These are phyloP conservation scores for Plagodis dolabraria DNA, from an alignment of 2,888 invertebrate species.

Conservation along the genomic window DNA sequence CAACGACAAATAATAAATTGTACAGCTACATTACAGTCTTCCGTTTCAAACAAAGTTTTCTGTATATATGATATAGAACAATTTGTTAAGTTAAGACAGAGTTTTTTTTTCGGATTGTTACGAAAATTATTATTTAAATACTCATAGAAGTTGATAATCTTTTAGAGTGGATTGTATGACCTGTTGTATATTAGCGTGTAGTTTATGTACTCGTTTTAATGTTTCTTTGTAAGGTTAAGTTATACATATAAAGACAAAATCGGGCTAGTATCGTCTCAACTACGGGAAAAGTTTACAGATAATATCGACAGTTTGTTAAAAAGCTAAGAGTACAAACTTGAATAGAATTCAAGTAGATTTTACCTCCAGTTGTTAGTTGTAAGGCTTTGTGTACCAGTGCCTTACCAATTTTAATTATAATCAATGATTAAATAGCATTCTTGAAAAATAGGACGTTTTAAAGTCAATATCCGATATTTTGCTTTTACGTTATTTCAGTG, in stretches of 20 bases:
- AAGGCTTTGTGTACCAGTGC: constrained; percentile 38
- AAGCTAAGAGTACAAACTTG: constrained; percentile 49
- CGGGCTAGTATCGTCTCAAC: constrained; percentile 4
- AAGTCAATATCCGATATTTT: background rate
- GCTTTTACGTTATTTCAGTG: constrained; percentile 12
- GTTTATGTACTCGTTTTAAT: constrained; percentile 41
- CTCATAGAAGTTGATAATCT: constrained; percentile 33
- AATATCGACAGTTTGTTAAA: background rate
- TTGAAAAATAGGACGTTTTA: constrained; percentile 1
- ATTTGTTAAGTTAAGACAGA: constrained; percentile 8
- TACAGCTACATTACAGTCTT: no score
- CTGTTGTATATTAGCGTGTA: constrained; percentile 29
- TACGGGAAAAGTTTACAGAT: background rate
- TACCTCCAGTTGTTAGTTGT: constrained; percentile 6
- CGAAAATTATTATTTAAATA: constrained; percentile 37
- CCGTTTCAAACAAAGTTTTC: background rate
- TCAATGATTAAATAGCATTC: constrained; percentile 9
- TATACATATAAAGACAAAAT: constrained; percentile 21
- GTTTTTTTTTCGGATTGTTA: constrained; percentile 27
- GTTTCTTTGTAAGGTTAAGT: constrained; percentile 42
- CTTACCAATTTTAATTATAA: constrained; percentile 31
- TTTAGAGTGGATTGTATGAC: constrained; percentile 17
- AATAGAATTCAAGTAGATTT: constrained; percentile 9
- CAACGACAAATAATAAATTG: no score
- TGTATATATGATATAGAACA: constrained; percentile 1